These are phyloP conservation scores for Lithophane leautieri DNA, from an alignment of 2,888 invertebrate genomes.

Conservation along the genomic window DNA sequence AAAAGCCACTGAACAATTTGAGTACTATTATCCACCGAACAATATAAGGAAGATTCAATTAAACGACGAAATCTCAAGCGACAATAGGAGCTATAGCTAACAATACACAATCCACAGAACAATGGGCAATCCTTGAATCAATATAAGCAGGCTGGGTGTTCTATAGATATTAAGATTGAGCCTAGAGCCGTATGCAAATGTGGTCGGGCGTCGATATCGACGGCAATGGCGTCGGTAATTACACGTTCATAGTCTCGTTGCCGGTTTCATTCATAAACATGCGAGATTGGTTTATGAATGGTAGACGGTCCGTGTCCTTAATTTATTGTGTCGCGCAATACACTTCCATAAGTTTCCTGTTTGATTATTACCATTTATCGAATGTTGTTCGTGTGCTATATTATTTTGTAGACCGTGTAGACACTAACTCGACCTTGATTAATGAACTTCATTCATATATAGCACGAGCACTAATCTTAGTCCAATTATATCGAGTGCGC, in stretches of 20 bases:
- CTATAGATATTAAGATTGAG: slow-evolving; percentile 69
- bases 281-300: slow-evolving; percentile 87
- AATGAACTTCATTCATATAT: slow-evolving; percentile 82
- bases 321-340: slow-evolving; percentile 79
- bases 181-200: slow-evolving; percentile 82
- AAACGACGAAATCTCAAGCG: slow-evolving; percentile 75
- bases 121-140: slow-evolving; percentile 83
- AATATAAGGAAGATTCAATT: slow-evolving; percentile 80
- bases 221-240: slow-evolving; percentile 85
- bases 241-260: slow-evolving; percentile 75
- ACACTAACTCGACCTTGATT: slow-evolving; percentile 81
- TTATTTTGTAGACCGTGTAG: slow-evolving; percentile 81
- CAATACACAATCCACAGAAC: slow-evolving; percentile 81
- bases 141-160: slow-evolving; percentile 74
- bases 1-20: slow-evolving; percentile 67
- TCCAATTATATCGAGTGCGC: slow-evolving; percentile 69
- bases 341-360: slow-evolving; percentile 85
- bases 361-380: slow-evolving; percentile 86
- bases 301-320: slow-evolving; percentile 81
- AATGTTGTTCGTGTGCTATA: slow-evolving; percentile 79
- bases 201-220: slow-evolving; percentile 78
- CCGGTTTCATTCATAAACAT: slow-evolving; percentile 89
- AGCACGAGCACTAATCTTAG: slow-evolving; percentile 70
- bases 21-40: slow-evolving; percentile 69
- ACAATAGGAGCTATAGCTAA: slow-evolving; percentile 79